phyloP scores from a whole-genome alignment of 2,888 invertebrate genomes.

The Spilosoma lubricipeda region DNA sequence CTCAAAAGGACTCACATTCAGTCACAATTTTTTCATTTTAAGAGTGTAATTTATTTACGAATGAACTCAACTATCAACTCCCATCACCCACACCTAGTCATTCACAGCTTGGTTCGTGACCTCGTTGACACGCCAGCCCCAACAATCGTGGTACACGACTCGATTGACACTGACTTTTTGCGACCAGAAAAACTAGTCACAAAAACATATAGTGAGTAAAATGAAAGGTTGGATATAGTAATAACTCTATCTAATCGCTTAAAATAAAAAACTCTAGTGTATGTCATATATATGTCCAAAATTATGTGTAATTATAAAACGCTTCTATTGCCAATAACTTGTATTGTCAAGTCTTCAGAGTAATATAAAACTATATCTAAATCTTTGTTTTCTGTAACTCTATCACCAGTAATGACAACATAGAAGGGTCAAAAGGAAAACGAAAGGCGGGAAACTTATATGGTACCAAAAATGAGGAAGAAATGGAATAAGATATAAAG shows the following conservation, averaged over 20 bases:
- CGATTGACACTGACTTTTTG: slow-evolving; percentile 39
- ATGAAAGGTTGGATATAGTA: neutral
- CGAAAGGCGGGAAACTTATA: too few species aligned
- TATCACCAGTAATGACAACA: too few species aligned
- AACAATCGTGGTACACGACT: slow-evolving; percentile 46
- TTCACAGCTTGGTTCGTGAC: slow-evolving; percentile 39
- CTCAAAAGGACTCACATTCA: neutral
- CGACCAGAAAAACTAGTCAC: slow-evolving; percentile 19
- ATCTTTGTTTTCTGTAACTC: too few species aligned
- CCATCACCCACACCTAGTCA: slow-evolving; percentile 20
- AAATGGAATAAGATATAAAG: too few species aligned
- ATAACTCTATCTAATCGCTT: neutral
- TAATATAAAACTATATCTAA: too few species aligned
- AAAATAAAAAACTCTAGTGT: neutral
- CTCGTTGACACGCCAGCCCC: slow-evolving; percentile 46
- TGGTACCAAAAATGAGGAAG: too few species aligned
- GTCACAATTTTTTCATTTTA: neutral
- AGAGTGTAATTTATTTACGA: neutral
- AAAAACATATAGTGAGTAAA: slow-evolving; percentile 14
- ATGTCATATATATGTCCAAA: neutral
- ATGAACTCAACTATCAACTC: slow-evolving; percentile 16
- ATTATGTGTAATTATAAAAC: too few species aligned
- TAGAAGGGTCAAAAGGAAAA: too few species aligned
- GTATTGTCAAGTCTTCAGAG: too few species aligned
- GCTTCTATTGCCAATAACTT: too few species aligned